Evolutionary conservation across 64 coral and sea anemone genomes (phyloP), one percentile per base, ranked within the genome.

Genomic region (Dendronephthya gigantea): DNA sequence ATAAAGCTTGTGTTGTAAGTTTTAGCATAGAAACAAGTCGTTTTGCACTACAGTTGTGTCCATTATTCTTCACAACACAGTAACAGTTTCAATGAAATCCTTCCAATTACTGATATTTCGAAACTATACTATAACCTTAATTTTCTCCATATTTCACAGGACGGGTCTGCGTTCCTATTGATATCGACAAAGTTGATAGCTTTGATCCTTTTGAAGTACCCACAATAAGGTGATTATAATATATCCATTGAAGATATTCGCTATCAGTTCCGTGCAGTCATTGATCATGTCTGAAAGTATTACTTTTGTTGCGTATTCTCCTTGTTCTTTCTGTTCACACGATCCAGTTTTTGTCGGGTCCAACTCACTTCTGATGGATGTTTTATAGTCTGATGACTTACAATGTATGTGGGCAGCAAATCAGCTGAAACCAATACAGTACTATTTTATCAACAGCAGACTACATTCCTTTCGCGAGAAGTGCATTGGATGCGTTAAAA

Each of bases 181-280:
- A 91, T 36, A 87, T 97, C 27, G n/a, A 50, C 29, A 82, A 93
- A 69, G 94, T 88, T 47, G 94, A 97, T 28, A 68, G 69, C 47
- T 97, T 97, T 91, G 89, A 97, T 70, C 94, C 94, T 15, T 93
- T 97, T 66, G 85, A 91, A 48, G 94, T 97, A 13, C 94, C 94
- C 29, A 97, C 87, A n/a, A 91, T 97, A 84, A 97, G 92, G 94
- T 97, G 58, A 55, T 19, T 9, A 48, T 7, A 66, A 22, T 45
- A 49, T 83, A 17, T 35, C 30, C 32, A 36, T 6, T 9, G 27
- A 47, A 13, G 15, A 13, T 58, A 35, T 68, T 19, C 79, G 14
- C 27, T n/a, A n/a, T n/a, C n/a, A 39, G 48, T 32, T 52, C 0
- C 9, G 45, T 32, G 23, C 68, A 76, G 28, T 29, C 48, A 8